phyloP scores from a whole-genome alignment of 2,888 invertebrate genomes.

The Andrena praecox region DNA sequence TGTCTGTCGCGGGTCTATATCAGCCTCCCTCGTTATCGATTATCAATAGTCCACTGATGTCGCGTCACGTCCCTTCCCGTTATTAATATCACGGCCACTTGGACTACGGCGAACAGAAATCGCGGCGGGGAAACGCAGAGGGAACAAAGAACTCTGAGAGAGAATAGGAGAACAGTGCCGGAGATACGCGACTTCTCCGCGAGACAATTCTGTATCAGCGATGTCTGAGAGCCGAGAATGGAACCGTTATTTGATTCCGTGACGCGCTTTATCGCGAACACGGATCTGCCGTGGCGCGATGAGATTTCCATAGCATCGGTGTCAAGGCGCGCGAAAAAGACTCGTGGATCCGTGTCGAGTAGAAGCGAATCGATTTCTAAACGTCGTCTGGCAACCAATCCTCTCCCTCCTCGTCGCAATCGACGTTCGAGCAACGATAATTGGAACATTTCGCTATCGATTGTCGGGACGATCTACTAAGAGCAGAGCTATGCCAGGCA shows the following conservation, averaged over 20 bases:
- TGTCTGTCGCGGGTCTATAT: conserved; percentile 15
- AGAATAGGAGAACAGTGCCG: neutral
- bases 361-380: conserved; percentile 43
- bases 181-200: conserved; percentile 2
- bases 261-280: conserved; percentile 15
- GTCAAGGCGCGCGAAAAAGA: conserved; percentile 28
- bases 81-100: conserved; percentile 26
- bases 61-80: conserved; percentile 10
- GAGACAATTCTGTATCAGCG: conserved; percentile 5
- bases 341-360: conserved; percentile 25
- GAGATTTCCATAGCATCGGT: conserved; percentile 21
- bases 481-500: neutral
- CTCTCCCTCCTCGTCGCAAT: conserved; percentile 1
- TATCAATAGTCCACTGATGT: conserved; percentile 12
- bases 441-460: conserved; percentile 38
- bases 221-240: neutral
- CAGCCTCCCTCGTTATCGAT: conserved; percentile 27
- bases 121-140: too few relatives aligned
- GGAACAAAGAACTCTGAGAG: neutral
- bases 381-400: conserved; percentile 13
- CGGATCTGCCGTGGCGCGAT: neutral
- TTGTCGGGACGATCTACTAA: neutral
- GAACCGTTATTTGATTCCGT: conserved; percentile 15
- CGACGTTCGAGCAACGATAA: conserved; percentile 17
- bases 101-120: neutral